phyloP scores from a whole-genome alignment of 2,888 invertebrate genomes.

The Trachelus troglodyta region DNA sequence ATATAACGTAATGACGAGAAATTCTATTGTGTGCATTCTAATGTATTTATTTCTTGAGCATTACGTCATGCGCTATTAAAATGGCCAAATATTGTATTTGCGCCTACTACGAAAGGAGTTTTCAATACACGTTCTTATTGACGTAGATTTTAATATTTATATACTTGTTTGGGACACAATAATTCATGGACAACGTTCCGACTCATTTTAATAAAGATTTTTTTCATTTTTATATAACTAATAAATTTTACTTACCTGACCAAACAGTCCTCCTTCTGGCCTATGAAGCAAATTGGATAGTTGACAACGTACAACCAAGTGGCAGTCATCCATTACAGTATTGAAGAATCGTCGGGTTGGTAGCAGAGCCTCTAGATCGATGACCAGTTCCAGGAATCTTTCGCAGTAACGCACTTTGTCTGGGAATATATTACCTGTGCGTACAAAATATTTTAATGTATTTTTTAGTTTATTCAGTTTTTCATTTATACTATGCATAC shows the following conservation, averaged over 20 bases:
- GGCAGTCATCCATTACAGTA: slow-evolving; percentile 93
- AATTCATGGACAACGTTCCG: neutral
- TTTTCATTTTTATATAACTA: slow-evolving; percentile 33
- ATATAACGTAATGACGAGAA: neutral
- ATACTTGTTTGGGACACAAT: neutral
- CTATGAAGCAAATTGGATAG: slow-evolving; percentile 80
- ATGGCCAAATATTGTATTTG: neutral
- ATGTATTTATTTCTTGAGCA: neutral
- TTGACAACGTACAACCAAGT: slow-evolving; percentile 90
- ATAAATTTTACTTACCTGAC: slow-evolving; percentile 77
- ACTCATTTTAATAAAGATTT: slow-evolving; percentile 31
- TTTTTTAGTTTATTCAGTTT: neutral
- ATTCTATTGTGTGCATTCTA: too few relatives aligned
- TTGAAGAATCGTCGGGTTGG: slow-evolving; percentile 98
- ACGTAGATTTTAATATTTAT: slow-evolving; percentile 40
- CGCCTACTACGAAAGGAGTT: neutral
- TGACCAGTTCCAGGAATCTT: slow-evolving; percentile 93
- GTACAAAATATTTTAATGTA: slow-evolving; percentile 12
- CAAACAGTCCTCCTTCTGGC: slow-evolving; percentile 89
- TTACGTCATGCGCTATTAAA: neutral
- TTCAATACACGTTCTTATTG: slow-evolving; percentile 25
- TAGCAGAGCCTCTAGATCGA: slow-evolving; percentile 94
- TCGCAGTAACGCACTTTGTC: slow-evolving; percentile 86
- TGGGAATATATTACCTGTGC: slow-evolving; percentile 55
- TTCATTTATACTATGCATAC: slow-evolving; percentile 48